Evolutionary conservation across 2,797 vertebrate species (phyloP), one percentile per base, ranked within the genome.

Genomic region (Eulemur rubriventer): DNA sequence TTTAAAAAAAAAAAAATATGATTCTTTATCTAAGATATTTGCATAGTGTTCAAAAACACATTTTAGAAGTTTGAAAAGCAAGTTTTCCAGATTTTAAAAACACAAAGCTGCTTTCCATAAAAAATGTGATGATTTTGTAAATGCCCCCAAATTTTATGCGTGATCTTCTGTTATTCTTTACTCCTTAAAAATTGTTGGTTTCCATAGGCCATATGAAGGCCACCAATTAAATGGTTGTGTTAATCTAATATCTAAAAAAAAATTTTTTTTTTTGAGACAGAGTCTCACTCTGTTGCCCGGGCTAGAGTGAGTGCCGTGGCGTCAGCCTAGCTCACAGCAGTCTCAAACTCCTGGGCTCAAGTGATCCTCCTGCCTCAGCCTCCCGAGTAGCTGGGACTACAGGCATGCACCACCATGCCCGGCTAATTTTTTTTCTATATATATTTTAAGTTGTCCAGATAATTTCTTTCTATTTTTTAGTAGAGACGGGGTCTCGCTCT

Each of bases 81-180:
- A 96, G 65, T 59, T 89, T 46, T 41, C 57, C 67, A n/a, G 81
- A 91, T 85, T 96, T 96, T 70, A 59, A 96, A 96, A 95, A 91
- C n/a, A 72, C 16, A 65, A 94, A 93, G 65, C 94, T 91, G 52
- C 26, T 96, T 86, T 93, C 59, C 86, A 8, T 76, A 70, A 96
- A 95, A 63, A 50, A 50, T 69, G 94, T 76, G 70, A n/a, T 88
- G 81, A 59, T 69, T 80, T 84, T 61, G 69, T 61, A 17, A 92
- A 59, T 35, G 10, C 17, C 57, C 24, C 48, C 4, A 70, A 48
- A 38, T 75, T 91, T 75, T 75, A 17, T 88, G 57, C 46, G 50
- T 67, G 35, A 9, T 59, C 67, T 85, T 90, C 80, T 96, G 55
- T 85, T 83, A 24, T 75, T 92, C 59, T 79, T 96, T 55, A 50